phyloP scores from a whole-genome alignment of 2,888 invertebrate genomes.

The Temnothorax unifasciatus region DNA sequence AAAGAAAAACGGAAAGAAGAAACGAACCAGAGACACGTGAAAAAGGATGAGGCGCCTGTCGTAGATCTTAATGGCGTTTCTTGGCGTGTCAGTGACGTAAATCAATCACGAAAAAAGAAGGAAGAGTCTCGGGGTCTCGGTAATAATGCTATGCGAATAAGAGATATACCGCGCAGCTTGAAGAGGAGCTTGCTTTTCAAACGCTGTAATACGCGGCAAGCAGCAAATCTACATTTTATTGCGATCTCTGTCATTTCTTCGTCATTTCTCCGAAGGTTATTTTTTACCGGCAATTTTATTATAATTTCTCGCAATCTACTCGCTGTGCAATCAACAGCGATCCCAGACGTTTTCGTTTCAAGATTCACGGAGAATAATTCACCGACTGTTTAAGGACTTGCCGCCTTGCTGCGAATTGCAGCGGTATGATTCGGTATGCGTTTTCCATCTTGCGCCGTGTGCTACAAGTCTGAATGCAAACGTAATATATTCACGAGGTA shows the following conservation, averaged over 20 bases:
- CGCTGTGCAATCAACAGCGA: not conserved
- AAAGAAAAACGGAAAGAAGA: not conserved
- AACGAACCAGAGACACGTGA: conserved; percentile 17
- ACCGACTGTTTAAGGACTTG: not conserved
- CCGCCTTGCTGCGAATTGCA: conserved; percentile 16
- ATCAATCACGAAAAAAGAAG: conserved; percentile 35
- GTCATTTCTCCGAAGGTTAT: not conserved
- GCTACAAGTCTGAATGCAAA: conserved; percentile 32
- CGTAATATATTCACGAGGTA: conserved; percentile 35
- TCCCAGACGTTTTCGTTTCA: not conserved
- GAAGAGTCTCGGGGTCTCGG: conserved; percentile 8
- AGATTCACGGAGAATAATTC: conserved; percentile 5
- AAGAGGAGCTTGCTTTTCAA: not conserved
- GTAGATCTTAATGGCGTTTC: conserved; percentile 49
- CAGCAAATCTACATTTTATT: conserved; percentile 31
- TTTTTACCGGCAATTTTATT: conserved; percentile 24
- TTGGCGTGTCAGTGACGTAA: conserved; percentile 42
- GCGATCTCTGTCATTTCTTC: conserved; percentile 26
- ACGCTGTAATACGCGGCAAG: not conserved
- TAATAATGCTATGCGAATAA: conserved; percentile 17
- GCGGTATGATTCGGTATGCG: not conserved
- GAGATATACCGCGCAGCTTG: not conserved
- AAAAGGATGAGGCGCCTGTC: conserved; percentile 34
- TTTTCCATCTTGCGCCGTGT: conserved; percentile 29
- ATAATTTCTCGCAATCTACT: not conserved